phyloP scores from a whole-genome alignment of 2,888 invertebrate species.

The Eueremaeus valkanovi region DNA sequence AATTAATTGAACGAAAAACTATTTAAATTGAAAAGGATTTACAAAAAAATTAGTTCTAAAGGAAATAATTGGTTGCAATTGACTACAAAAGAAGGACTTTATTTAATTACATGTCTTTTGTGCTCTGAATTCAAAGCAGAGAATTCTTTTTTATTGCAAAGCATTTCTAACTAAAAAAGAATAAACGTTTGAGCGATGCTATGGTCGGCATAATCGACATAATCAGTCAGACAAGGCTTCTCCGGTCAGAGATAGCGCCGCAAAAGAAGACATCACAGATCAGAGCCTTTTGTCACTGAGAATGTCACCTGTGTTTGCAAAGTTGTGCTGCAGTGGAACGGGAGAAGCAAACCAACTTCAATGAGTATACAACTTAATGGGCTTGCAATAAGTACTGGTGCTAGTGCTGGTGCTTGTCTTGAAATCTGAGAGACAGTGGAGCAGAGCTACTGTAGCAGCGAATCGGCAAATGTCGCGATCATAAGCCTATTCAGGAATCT shows the following conservation, averaged over 20 bases:
- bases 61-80: no score
- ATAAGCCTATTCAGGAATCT: slow-evolving; percentile 27
- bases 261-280: slow-evolving; percentile 26
- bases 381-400: slow-evolving; percentile 6
- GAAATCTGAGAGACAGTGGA: background rate
- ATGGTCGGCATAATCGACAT: slow-evolving; percentile 14
- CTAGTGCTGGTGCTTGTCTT: no score
- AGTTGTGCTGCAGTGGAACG: background rate
- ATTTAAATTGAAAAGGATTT: no score
- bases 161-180: background rate
- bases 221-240: background rate
- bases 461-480: slow-evolving; percentile 12
- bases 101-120: background rate
- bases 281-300: slow-evolving; percentile 24
- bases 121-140: background rate
- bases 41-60: no score
- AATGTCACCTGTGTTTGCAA: slow-evolving; percentile 17
- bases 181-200: background rate
- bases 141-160: background rate
- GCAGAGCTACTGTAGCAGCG: background rate
- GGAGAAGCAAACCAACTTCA: background rate
- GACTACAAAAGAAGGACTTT: background rate
- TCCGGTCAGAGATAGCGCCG: background rate
- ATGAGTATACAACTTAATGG: slow-evolving; percentile 29
- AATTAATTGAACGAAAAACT: no score